phyloP scores from a whole-genome alignment of 2,113 vertebrate species.

The Synodontis membranacea region DNA sequence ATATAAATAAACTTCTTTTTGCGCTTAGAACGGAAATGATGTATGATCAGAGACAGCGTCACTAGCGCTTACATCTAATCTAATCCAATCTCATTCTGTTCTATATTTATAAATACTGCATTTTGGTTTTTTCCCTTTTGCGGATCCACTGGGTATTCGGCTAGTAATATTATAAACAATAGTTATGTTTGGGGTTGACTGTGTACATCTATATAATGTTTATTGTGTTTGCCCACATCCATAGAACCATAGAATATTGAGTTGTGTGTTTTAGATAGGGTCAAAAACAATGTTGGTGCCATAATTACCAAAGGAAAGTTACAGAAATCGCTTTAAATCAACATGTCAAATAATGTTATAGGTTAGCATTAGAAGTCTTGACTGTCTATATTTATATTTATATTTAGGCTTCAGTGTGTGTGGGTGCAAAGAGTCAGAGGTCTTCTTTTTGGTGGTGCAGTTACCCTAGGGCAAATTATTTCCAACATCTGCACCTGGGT shows the following conservation, averaged over 20 bases:
- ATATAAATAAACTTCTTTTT: too few species aligned
- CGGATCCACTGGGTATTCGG: too few species aligned
- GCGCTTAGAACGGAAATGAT: too few species aligned
- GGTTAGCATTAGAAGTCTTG: not conserved
- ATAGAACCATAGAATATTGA: not conserved
- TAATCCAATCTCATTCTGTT: too few species aligned
- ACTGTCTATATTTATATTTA: not conserved
- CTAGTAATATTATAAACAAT: not conserved
- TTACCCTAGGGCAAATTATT: not conserved
- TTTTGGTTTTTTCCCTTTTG: too few species aligned
- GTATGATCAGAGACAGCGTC: too few species aligned
- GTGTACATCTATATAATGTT: not conserved
- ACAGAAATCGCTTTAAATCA: not conserved
- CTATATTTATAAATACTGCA: too few species aligned
- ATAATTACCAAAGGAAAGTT: not conserved
- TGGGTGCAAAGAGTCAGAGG: not conserved
- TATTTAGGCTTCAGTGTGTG: not conserved
- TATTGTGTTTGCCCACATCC: not conserved
- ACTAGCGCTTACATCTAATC: too few species aligned
- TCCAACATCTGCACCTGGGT: not conserved
- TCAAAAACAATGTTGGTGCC: not conserved
- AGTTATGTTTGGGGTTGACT: not conserved
- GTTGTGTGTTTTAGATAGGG: not conserved
- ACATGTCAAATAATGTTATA: not conserved
- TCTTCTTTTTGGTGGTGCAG: not conserved